Evolutionary conservation across 2,888 invertebrate genomes (phyloP).

Genomic region (Branchipolynoe longqiensis): DNA sequence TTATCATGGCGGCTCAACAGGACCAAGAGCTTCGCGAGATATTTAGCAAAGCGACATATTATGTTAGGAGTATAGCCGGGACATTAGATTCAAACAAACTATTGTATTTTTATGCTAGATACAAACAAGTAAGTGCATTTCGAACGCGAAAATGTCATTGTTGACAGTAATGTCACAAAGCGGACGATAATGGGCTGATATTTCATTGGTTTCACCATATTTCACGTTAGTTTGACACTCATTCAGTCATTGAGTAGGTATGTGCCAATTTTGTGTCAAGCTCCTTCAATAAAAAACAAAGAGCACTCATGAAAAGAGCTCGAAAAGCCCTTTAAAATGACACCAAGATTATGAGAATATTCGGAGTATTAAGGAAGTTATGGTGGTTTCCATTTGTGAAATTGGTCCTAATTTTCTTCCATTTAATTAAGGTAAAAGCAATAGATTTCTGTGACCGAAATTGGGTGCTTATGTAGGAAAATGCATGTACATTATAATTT

Average conservation of each 20-base stretch:
- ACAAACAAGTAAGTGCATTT: conserved; percentile 79
- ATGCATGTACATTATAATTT: too few relatives aligned
- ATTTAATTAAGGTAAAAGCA: too few relatives aligned
- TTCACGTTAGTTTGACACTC: not conserved
- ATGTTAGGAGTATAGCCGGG: conserved; percentile 70
- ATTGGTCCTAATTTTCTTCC: too few relatives aligned
- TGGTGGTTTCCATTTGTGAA: too few relatives aligned
- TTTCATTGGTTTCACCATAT: not conserved
- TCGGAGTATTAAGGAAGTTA: too few relatives aligned
- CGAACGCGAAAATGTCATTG: not conserved
- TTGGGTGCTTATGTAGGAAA: too few relatives aligned
- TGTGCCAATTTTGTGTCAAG: too few relatives aligned
- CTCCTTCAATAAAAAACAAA: too few relatives aligned
- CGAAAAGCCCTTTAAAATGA: too few relatives aligned
- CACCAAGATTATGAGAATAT: too few relatives aligned
- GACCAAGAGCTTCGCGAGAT: conserved; percentile 68
- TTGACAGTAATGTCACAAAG: not conserved
- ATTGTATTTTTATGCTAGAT: conserved; percentile 77
- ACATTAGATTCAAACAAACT: conserved; percentile 72
- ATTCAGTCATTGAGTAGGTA: not conserved
- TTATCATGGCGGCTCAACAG: conserved; percentile 56
- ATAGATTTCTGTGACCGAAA: too few relatives aligned
- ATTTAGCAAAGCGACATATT: conserved; percentile 74
- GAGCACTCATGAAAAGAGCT: too few relatives aligned
- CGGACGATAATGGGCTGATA: not conserved